phyloP scores from a whole-genome alignment of 2,113 vertebrate genomes.

The Semnopithecus entellus region DNA sequence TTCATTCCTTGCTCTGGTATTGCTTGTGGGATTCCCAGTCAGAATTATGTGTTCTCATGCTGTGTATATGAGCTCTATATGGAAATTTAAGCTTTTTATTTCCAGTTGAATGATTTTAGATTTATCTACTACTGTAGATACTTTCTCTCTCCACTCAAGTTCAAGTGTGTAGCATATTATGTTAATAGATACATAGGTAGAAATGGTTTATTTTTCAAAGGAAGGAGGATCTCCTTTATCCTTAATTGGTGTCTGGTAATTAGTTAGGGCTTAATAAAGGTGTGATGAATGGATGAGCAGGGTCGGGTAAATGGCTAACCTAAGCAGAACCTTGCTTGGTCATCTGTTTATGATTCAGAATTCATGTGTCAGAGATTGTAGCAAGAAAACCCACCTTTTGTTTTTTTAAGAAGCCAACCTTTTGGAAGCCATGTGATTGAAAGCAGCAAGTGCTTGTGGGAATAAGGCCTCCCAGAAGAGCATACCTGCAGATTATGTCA shows the following conservation, averaged over 20 bases:
- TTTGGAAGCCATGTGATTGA: background rate
- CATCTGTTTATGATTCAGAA: background rate
- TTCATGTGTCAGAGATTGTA: conserved; percentile 39
- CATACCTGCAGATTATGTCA: background rate
- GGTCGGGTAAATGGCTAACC: background rate
- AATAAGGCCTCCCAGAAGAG: background rate
- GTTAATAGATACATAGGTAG: background rate
- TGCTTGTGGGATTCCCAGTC: background rate
- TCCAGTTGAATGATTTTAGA: background rate
- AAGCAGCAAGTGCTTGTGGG: background rate
- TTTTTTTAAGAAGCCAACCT: conserved; percentile 5
- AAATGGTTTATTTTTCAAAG: conserved; percentile 8
- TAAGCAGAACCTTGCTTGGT: conserved; percentile 24
- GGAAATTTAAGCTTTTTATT: background rate
- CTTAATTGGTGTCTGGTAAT: background rate
- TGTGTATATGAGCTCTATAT: background rate
- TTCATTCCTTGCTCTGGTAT: background rate
- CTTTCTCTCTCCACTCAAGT: background rate
- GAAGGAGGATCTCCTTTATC: background rate
- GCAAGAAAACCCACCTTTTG: background rate
- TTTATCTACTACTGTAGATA: background rate
- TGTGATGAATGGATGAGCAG: background rate
- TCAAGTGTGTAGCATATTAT: background rate
- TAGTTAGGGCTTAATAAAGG: conserved; percentile 13
- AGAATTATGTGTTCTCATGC: background rate